Evolutionary conservation across 2,113 vertebrate species (phyloP), one percentile per base, ranked within the genome.

Genomic region (Acinonyx jubatus): DNA sequence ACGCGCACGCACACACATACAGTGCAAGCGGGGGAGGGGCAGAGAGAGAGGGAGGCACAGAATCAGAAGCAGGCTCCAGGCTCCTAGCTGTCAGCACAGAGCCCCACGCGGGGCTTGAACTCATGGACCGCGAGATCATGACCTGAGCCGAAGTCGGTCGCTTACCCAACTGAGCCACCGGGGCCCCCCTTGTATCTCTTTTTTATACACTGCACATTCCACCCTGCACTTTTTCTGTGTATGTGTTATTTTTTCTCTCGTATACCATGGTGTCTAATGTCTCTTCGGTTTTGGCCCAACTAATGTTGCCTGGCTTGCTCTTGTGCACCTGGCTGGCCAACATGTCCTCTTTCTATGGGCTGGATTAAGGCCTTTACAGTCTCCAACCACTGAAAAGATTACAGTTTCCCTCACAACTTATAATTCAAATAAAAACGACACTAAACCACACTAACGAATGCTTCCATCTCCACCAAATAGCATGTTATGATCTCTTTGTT

Each of bases 131-230:
- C 8, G 2, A 61, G 57, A 25, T 61, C 57, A 25, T 61, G 57
- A 61, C 7, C 7, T 61, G 57, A 61, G 57, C 57, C 57, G 1
- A 61, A 23, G 19, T 57, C 0, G 55, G 55, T 57, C 2, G 7
- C 55, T 21, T 57, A 57, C 19, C 55, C 6, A 19, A 57, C 55
- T 57, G 19, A 57, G 55, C 18, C 55, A 8, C 55, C 55, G 1
- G 0, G 19, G 55, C 18, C 0, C 55, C 7, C 18, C 55, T 57
- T 57, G 55, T 57, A 57, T 57, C 55, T 57, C 55, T 57, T 63
- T 14, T 31, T 0, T 1, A 27, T 50, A 61, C 13, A 15, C 0
- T 41, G n/a, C 65, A 5, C 25, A 1, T 45, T 48, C 57, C 8
- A 1, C 21, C 50, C 79, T 65, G 83, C 25, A 2, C 6, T 11